Evolutionary conservation across 2,888 invertebrate species (phyloP), one percentile per base, ranked within the genome.

Genomic region (Neria commutata): DNA sequence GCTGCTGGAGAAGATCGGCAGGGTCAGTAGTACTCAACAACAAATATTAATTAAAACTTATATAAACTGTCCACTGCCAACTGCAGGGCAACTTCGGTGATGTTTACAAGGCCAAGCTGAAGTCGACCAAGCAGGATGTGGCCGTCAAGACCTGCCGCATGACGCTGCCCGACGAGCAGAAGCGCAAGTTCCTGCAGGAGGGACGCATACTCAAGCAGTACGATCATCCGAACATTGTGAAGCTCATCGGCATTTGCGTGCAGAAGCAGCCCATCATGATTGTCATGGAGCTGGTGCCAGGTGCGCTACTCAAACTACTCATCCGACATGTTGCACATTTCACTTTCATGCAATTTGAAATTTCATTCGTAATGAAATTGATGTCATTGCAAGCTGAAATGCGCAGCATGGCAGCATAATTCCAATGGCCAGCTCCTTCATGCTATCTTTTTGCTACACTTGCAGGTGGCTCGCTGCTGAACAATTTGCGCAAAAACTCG

Each of bases 231-330:
- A 98, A 98, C 83, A 94, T 98, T 66, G 98, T 98, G 34, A 89
- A 94, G 76, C 87, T 98, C 37, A 96, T 97, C 70, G 98, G 98
- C 25, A 97, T 98, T 71, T 98, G 97, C 71, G 97, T 97, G 64
- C 97, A 97, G 82, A 94, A 96, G 76, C 96, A 97, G 74, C 98
- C 98, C 0, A 96, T 98, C 58, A 97, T 98, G 96, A 97, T 98
- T 74, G 96, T 98, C 29, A 98, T 98, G 98, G 98, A 98, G 84
- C 86, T 95, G 62, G 97, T 97, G 47, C 89, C 81, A 40, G 81
- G 79, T 78, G 50, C 52, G 91, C 68, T 91, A 2, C 1, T 0
- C 17, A n/a, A 23, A n/a, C n/a, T n/a, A n/a, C n/a, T n/a, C n/a
- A n/a, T n/a, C n/a, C n/a, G n/a, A n/a, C n/a, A n/a, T n/a, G n/a